Percentiles rank a stretch among this genome's conserved stretches.
Evolutionary conservation across 2,888 invertebrate genomes (phyloP).

Genomic region (Protonemura montana): DNA sequence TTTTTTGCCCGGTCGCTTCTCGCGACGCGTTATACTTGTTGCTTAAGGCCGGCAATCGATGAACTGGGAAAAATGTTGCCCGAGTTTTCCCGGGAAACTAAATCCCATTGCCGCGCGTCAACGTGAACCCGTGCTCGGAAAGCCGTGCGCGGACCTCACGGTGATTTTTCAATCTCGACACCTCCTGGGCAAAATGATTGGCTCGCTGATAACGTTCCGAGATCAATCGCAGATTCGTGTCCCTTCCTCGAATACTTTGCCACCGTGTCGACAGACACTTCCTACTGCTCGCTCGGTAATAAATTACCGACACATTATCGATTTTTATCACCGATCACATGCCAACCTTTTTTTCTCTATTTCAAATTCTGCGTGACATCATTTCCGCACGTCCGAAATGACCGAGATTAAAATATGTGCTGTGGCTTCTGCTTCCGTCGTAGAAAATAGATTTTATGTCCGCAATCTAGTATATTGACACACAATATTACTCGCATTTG

Average conservation of each 20-base stretch:
- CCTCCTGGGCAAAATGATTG: not conserved
- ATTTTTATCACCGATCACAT: not conserved
- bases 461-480: not conserved
- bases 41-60: not conserved
- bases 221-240: not conserved
- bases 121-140: too few relatives aligned
- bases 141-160: not conserved
- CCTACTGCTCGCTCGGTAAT: too few relatives aligned
- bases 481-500: not conserved
- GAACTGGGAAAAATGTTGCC: not conserved
- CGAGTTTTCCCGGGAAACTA: not conserved
- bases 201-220: not conserved
- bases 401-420: not conserved
- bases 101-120: not conserved
- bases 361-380: not conserved
- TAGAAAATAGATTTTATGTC: slow-evolving; percentile 4
- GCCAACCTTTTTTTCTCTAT: not conserved
- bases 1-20: not conserved
- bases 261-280: too few relatives aligned
- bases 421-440: not conserved
- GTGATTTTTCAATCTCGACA: not conserved
- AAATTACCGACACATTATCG: not conserved
- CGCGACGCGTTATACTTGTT: not conserved
- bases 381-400: not conserved
- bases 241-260: not conserved